Conservation (phyloP, 2,888 invertebrate genomes). For the Lamproptera curius region DNA sequence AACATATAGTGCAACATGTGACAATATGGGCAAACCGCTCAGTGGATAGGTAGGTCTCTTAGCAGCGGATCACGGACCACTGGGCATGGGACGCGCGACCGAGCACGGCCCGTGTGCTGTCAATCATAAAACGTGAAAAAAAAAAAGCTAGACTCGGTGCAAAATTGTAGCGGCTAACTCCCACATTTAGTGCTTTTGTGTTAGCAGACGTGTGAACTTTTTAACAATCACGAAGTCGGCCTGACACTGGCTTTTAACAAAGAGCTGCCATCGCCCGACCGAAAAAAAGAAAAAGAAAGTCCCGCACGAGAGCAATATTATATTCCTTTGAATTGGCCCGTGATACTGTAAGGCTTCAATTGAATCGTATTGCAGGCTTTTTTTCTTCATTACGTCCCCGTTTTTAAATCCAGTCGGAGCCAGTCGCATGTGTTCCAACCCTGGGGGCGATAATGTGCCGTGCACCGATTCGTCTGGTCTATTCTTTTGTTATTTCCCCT, state of each 20-base stretch:
- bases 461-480: slow-evolving; percentile 62
- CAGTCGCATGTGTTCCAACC: slow-evolving; percentile 48
- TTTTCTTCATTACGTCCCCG: slow-evolving; percentile 46
- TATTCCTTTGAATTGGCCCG: slow-evolving; percentile 29
- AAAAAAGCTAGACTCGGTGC: slow-evolving; percentile 31
- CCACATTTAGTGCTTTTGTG: slow-evolving; percentile 51
- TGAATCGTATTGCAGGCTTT: slow-evolving; percentile 29
- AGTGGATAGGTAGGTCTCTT: slow-evolving; percentile 61
- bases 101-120: slow-evolving; percentile 71
- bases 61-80: slow-evolving; percentile 61
- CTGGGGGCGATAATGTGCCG: slow-evolving; percentile 48
- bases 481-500: slow-evolving; percentile 70
- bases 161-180: slow-evolving; percentile 61
- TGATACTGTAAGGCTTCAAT: slow-evolving; percentile 30
- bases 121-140: slow-evolving; percentile 74
- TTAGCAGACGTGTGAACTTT: slow-evolving; percentile 42
- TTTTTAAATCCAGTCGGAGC: slow-evolving; percentile 48
- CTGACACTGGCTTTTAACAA: slow-evolving; percentile 36
- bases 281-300: slow-evolving; percentile 25
- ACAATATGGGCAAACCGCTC: slow-evolving; percentile 49
- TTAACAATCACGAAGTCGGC: slow-evolving; percentile 36
- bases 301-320: slow-evolving; percentile 28
- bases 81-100: slow-evolving; percentile 69
- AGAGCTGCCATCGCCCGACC: slow-evolving; percentile 43
- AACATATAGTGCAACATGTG: slow-evolving; percentile 46